Evolutionary conservation across 2,113 vertebrate genomes (phyloP), one percentile per base, ranked within the genome.

Genomic region (Indicator maculatus): DNA sequence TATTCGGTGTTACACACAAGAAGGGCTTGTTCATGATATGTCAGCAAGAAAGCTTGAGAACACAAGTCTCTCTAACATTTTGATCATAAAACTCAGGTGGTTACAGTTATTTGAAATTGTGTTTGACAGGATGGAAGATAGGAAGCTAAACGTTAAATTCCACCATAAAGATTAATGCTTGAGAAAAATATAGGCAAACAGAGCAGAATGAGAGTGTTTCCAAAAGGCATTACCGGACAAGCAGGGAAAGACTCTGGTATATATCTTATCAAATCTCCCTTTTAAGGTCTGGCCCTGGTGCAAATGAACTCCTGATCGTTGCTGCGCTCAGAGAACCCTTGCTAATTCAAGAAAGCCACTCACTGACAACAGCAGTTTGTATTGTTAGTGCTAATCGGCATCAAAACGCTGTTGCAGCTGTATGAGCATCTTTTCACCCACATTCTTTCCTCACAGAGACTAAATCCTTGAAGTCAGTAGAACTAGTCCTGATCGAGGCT

Each of bases 61-160:
- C 78, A 81, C 85, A 93, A 93, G 94, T 65, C 85, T 92, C 72
- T 91, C 59, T 82, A 67, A 81, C 38, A 79, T 97, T 97, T 97
- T 98, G 97, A 98, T 98, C 93, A 83, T 66, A 70, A 81, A 87
- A 96, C 96, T 93, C 86, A 96, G 97, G 97, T 88, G 69, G 74
- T 70, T 94, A 63, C 94, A 94, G 91, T 96, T 96, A 95, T 89
- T 76, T 94, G 96, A 97, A 97, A 96, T 74, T 90, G 47, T 80
- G 33, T 97, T 97, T 96, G 95, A 96, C 95, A 95, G 93, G 86
- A 79, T 87, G 74, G 86, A 95, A 96, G 82, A 93, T 84, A 97
- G 96, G 96, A 98, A 97, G 86, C 81, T 52, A 97, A 88, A 95
- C 86, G 83, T 96, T 95, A 93, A 96, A 96, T 86, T 80, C 20